Conservation (phyloP, 2,888 invertebrate species). For the Teleogryllus oceanicus region DNA sequence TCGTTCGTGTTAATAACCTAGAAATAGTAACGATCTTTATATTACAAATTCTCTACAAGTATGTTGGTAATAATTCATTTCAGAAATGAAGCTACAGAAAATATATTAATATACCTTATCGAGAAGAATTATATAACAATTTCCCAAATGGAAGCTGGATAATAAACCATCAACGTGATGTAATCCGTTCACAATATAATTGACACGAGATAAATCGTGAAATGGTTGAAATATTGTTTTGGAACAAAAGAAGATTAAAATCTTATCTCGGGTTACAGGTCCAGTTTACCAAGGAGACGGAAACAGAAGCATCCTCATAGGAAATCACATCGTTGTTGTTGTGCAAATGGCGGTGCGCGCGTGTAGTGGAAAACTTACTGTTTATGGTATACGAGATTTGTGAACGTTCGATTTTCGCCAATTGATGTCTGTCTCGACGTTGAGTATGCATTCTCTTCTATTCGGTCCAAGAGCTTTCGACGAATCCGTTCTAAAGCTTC, state of each 20-base stretch:
- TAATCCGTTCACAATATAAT: background rate
- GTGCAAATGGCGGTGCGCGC: no score
- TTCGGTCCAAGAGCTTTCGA: conserved; percentile 9
- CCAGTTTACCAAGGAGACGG: no score
- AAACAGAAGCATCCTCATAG: no score
- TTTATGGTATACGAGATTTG: conserved; percentile 1
- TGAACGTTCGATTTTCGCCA: background rate
- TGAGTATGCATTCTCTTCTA: background rate
- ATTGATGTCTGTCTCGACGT: background rate
- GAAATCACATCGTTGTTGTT: no score
- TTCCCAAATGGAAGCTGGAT: background rate
- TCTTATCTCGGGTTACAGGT: no score
- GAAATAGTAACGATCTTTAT: no score
- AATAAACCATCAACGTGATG: background rate
- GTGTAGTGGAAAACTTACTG: background rate
- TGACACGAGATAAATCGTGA: background rate
- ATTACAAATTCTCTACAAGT: no score
- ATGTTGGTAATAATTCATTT: no score
- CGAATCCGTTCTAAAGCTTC: background rate
- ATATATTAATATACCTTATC: background rate
- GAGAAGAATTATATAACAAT: background rate
- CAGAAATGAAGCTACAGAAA: no score
- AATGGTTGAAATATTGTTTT: background rate
- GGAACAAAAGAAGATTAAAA: background rate
- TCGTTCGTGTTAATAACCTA: no score